A percentile compares a stretch with the other conserved stretches of the same genome.
Evolutionary conservation across 2,113 vertebrate species (phyloP).

Genomic region (Pangasianodon gigas): DNA sequence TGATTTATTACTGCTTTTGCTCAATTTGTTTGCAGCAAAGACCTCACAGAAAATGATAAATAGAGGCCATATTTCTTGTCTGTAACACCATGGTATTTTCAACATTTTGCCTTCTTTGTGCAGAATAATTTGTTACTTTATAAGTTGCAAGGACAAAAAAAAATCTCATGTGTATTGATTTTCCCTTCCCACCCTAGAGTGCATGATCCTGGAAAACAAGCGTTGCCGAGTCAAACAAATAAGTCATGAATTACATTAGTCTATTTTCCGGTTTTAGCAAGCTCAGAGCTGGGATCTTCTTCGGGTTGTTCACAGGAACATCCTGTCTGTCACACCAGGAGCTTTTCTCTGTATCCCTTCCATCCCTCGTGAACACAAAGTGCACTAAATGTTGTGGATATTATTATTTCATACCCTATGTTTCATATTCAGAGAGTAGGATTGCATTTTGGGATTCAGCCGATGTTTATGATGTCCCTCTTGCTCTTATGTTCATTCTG

Average conservation of each 20-base stretch:
- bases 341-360: slow-evolving; percentile 54
- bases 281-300: slow-evolving; percentile 48
- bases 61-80: slow-evolving; percentile 24
- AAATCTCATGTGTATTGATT: slow-evolving; percentile 1
- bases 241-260: neutral
- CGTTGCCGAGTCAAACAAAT: neutral
- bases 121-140: slow-evolving; percentile 20
- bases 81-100: neutral
- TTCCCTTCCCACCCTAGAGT: neutral
- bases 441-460: neutral
- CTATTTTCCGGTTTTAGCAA: slow-evolving; percentile 51
- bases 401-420: neutral
- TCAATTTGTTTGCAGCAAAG: slow-evolving; percentile 11
- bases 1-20: slow-evolving; percentile 38
- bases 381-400: neutral
- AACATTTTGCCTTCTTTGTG: slow-evolving; percentile 3
- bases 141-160: slow-evolving; percentile 9
- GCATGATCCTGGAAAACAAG: neutral
- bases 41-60: slow-evolving; percentile 29
- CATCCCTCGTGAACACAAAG: neutral
- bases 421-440: neutral
- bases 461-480: neutral
- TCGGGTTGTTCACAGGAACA: slow-evolving; percentile 52
- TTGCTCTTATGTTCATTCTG: no score
- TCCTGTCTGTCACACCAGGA: slow-evolving; percentile 50